These are phyloP conservation scores for Chelon labrosus DNA, from an alignment of 2,797 vertebrate species.

Conservation along the genomic window DNA sequence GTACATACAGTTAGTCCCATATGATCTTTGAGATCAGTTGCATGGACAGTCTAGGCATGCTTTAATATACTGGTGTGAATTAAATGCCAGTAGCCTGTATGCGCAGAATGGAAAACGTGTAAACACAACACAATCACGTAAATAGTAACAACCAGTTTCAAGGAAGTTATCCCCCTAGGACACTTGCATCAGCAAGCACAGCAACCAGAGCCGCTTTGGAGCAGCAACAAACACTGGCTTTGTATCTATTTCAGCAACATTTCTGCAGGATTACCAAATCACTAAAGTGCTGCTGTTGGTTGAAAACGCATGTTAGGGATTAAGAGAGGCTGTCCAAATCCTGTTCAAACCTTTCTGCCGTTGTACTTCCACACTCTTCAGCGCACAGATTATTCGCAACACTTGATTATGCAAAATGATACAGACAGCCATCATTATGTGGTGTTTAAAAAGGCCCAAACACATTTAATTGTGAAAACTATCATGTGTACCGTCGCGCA, in stretches of 20 bases:
- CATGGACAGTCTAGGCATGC: slow-evolving; percentile 32
- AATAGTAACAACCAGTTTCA: slow-evolving; percentile 3
- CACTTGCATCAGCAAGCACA: slow-evolving; percentile 10
- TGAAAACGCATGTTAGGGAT: slow-evolving; percentile 32
- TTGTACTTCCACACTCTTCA: slow-evolving; percentile 20
- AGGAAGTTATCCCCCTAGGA: slow-evolving; percentile 16
- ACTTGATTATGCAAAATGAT: background rate
- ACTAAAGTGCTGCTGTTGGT: slow-evolving; percentile 37
- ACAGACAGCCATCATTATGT: background rate
- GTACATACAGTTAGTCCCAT: slow-evolving; percentile 30
- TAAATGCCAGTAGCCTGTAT: slow-evolving; percentile 2
- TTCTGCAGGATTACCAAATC: slow-evolving; percentile 43
- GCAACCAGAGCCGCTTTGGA: slow-evolving; percentile 32
- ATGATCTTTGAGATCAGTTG: slow-evolving; percentile 51
- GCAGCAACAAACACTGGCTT: slow-evolving; percentile 38
- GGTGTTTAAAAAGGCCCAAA: background rate
- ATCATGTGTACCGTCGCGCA: background rate
- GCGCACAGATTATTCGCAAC: slow-evolving; percentile 9
- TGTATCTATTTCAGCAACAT: slow-evolving; percentile 52
- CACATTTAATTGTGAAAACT: background rate
- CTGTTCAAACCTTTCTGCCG: slow-evolving; percentile 30
- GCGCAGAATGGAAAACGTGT: background rate
- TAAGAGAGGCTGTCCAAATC: slow-evolving; percentile 37
- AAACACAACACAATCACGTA: slow-evolving; percentile 9
- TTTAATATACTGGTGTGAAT: slow-evolving; percentile 35